Evolutionary conservation across 1,140 invertebrate species (phyloP), one percentile per base, ranked within the genome.

Genomic region (Vanessa tameamea): DNA sequence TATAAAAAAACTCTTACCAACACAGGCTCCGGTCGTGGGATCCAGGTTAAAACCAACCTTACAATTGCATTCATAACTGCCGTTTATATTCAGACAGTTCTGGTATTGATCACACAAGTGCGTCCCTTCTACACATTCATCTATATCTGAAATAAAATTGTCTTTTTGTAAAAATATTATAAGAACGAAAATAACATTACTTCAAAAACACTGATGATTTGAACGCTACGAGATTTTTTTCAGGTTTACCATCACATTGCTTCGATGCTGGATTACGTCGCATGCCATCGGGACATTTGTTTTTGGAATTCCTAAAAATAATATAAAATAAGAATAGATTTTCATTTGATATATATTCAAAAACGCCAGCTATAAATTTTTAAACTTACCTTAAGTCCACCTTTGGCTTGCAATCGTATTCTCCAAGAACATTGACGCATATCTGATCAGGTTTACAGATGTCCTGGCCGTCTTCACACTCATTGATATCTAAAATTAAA

Each of bases 51-150:
- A 97, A 1, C 97, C 97, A 16, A 92, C 82, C 61, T 96, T 95
- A 92, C 97, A 98, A 4, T 94, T 92, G 84, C 97, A 98, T 5
- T 94, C 94, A 81, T 97, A 98, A 59, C 95, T 95, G 0, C 97
- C 97, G 26, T 95, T 93, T 0, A 94, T 95, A 82, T 98, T 98
- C n/a, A 94, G 87, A 87, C 97, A 98, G 1, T 94, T 94, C 77
- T 94, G 95, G 69, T 94, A 94, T 72, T 94, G 95, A 80, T 96
- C 95, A 55, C 95, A 96, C 13, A 94, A 86, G 67, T 95, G 94
- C 47, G 94, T 93, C 43, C 95, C 92, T 77, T 93, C 91, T 0
- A 80, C 61, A 83, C 97, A 98, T 86, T 98, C 97, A 83, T 98
- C 95, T 12, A 97, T 94, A 87, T 98, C 96, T 93, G 88, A 78